Conservation (phyloP, 1,140 invertebrate genomes). For the Tetramorium simillimum region DNA sequence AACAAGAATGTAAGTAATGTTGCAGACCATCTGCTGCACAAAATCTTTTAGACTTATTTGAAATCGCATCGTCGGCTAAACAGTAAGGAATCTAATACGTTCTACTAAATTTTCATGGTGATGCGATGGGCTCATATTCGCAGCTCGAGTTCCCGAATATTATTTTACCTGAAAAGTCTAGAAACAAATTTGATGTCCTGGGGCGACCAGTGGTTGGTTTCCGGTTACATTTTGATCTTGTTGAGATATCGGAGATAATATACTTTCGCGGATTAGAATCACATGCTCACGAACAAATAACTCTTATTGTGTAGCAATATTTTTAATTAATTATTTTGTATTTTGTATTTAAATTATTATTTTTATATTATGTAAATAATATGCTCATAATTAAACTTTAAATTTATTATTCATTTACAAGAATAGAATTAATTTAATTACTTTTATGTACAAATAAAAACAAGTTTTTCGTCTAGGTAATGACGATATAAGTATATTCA, state of each 20-base stretch:
- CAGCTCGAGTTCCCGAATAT: conserved; percentile 69
- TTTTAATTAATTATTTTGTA: conserved; percentile 18
- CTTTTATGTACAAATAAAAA: not conserved
- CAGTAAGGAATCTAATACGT: conserved; percentile 70
- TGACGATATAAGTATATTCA: not conserved
- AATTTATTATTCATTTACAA: not conserved
- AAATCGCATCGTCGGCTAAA: conserved; percentile 68
- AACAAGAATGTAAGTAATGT: not conserved
- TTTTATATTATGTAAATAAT: not conserved
- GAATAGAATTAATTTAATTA: conserved; percentile 2
- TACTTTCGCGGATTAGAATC: conserved; percentile 1
- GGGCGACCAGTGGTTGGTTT: conserved; percentile 77
- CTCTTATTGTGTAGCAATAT: not conserved
- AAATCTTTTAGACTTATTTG: conserved; percentile 59
- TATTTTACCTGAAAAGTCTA: conserved; percentile 71
- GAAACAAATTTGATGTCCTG: conserved; percentile 80
- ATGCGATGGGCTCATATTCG: conserved; percentile 61
- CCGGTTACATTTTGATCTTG: conserved; percentile 75
- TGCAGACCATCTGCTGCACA: conserved; percentile 19
- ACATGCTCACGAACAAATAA: not conserved
- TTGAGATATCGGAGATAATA: conserved; percentile 55
- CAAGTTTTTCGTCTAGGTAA: not conserved
- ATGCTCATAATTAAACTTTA: not conserved
- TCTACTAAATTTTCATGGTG: conserved; percentile 71
- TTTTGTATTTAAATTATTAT: not conserved